Base-by-base conservation (phyloP, 2,113 vertebrate genomes). In the Oreotrochilus melanogaster region DNA sequence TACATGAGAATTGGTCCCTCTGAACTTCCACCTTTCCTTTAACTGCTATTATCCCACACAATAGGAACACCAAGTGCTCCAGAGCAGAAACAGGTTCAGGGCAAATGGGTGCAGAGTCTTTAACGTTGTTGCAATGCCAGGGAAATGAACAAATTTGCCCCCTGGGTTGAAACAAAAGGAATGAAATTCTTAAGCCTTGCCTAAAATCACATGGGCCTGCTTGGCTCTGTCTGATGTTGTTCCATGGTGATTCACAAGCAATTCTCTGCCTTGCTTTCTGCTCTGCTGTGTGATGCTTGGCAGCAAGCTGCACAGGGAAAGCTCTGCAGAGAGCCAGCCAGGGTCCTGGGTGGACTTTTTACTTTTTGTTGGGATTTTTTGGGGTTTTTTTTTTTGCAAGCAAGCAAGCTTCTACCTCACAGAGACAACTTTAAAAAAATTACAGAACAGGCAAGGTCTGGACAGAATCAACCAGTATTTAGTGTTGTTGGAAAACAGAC, bases 141-240 rank as follows among this genome's bases (percentile, higher is more conserved):
- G 13, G 72, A 95, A 92, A 94, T 71, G 81, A 97, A 86, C 78
- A 78, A 83, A 96, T 92, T 88, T 90, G 78, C 86, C 95, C 87
- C 85, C 93, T 73, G 90, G 93, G 94, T 73, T 84, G 93, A 95
- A 97, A 82, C 78, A 88, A 69, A 88, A 94, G 89, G 85, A 96
- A 93, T 37, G 37, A 67, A 95, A 92, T 94, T 88, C 79, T 93
- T 88, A 51, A 94, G 79, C 85, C 88, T 78, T 94, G 90, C 89
- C 89, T 95, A 89, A 83, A 94, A 96, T 97, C 95, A 96, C 95
- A 92, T 78, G 94, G 74, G 35, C 72, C 56, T 17, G 3, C 86
- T 88, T 86, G 82, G 82, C 76, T 95, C 1, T 0, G 48, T 83
- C 88, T 92, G 78, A 83, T 96, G 94, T 83, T 88, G 89, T 94